Percentiles rank a stretch among this genome's conserved stretches.
Evolutionary conservation across 2,888 invertebrate species (phyloP).

Genomic region (Apoda limacodes): DNA sequence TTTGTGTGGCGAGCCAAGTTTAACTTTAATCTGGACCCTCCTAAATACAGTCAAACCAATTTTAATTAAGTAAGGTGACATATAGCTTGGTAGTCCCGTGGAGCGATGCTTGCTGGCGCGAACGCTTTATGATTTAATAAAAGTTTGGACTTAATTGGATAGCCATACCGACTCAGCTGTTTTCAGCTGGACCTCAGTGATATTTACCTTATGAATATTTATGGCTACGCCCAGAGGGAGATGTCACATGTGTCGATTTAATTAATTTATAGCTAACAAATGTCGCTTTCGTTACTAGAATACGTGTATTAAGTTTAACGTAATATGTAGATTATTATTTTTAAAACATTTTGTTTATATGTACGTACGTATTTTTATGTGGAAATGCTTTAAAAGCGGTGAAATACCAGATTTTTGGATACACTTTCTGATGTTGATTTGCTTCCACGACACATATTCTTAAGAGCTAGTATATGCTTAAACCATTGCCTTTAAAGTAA

Average conservation of each 20-base stretch:
- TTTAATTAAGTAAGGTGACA: conserved; percentile 70
- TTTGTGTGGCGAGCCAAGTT: too few relatives aligned
- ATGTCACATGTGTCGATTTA: conserved; percentile 37
- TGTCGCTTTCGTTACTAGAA: too few relatives aligned
- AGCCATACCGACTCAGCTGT: conserved; percentile 33
- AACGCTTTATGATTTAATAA: conserved; percentile 63
- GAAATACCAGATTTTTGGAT: too few relatives aligned
- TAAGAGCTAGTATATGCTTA: too few relatives aligned
- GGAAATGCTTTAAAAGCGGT: too few relatives aligned
- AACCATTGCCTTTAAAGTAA: too few relatives aligned
- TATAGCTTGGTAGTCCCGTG: conserved; percentile 41
- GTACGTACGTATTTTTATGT: too few relatives aligned
- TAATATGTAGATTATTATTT: too few relatives aligned
- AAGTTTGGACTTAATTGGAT: conserved; percentile 58
- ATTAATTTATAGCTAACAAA: conserved; percentile 43
- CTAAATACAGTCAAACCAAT: conserved; percentile 60
- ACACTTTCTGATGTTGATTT: too few relatives aligned
- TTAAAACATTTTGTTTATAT: too few relatives aligned
- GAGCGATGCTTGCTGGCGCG: conserved; percentile 32
- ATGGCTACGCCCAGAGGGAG: conserved; percentile 50
- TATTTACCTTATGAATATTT: conserved; percentile 65
- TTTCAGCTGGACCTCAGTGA: conserved; percentile 42
- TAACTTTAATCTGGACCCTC: conserved; percentile 55
- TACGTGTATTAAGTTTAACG: too few relatives aligned
- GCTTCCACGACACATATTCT: too few relatives aligned